Percentiles rank a stretch among this genome's conserved stretches.
Evolutionary conservation across 2,888 invertebrate genomes (phyloP).

Genomic region (Cheilosia soror): DNA sequence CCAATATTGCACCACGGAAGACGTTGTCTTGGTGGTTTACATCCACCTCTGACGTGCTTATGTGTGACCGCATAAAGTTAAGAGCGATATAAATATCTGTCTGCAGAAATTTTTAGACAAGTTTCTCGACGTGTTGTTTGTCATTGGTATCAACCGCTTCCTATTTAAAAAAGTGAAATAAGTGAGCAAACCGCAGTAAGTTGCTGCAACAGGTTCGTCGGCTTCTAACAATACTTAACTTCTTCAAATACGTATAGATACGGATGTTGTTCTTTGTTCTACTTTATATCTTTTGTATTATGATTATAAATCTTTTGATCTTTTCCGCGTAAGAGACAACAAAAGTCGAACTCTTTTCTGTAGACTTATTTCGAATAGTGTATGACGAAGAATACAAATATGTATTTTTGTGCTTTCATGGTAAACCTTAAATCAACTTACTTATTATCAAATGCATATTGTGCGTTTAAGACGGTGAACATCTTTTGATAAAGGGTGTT

Average conservation of each 20-base stretch:
- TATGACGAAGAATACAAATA: constrained; percentile 13
- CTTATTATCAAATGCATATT: constrained; percentile 94
- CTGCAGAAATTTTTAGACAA: constrained; percentile 54
- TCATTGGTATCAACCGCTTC: constrained; percentile 23
- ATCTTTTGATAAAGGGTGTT: constrained; percentile 96
- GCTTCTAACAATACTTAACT: constrained; percentile 40
- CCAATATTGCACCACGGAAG: constrained; percentile 73
- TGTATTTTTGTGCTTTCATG: not conserved
- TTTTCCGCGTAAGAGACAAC: constrained; percentile 36
- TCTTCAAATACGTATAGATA: constrained; percentile 25
- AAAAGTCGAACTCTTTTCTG: constrained; percentile 25
- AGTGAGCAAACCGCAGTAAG: not conserved
- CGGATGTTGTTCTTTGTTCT: constrained; percentile 55
- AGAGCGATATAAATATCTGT: constrained; percentile 30
- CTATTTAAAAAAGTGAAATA: constrained; percentile 18
- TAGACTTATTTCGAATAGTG: constrained; percentile 10
- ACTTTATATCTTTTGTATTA: constrained; percentile 40
- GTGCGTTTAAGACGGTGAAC: constrained; percentile 97
- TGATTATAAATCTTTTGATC: constrained; percentile 46
- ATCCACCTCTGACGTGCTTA: constrained; percentile 16
- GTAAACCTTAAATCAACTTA: constrained; percentile 84
- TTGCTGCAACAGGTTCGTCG: constrained; percentile 50
- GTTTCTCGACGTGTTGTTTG: constrained; percentile 9
- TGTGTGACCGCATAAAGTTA: constrained; percentile 43
- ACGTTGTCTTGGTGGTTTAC: constrained; percentile 63